Evolutionary conservation across 2,888 invertebrate species (phyloP).

Genomic region (Protophormia terraenovae): DNA sequence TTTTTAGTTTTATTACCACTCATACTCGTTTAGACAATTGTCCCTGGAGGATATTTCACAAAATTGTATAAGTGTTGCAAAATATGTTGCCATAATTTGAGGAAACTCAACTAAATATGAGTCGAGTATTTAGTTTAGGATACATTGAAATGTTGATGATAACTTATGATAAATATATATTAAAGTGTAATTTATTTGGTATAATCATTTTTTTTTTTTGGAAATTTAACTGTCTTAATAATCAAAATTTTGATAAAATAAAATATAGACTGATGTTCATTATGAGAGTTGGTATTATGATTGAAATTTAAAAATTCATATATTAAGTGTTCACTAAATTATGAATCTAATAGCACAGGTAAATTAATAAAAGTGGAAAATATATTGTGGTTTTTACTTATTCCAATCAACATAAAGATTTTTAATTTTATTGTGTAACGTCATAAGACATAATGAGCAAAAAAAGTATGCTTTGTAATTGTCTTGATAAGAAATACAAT

Average conservation of each 20-base stretch:
- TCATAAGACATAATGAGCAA: too few relatives aligned
- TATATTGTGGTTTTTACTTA: too few relatives aligned
- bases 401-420: too few relatives aligned
- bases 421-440: too few relatives aligned
- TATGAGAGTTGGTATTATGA: neutral
- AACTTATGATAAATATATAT: constrained; percentile 36
- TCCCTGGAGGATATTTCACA: constrained; percentile 54
- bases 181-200: constrained; percentile 19
- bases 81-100: constrained; percentile 20
- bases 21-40: constrained; percentile 42
- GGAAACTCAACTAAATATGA: neutral
- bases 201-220: neutral
- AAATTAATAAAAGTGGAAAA: too few relatives aligned
- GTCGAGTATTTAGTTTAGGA: neutral
- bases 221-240: neutral
- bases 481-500: too few relatives aligned
- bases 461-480: too few relatives aligned
- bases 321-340: too few relatives aligned
- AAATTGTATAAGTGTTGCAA: constrained; percentile 61
- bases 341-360: too few relatives aligned
- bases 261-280: neutral
- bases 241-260: neutral
- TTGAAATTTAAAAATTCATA: too few relatives aligned
- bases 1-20: constrained; percentile 28
- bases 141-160: constrained; percentile 40